Evolutionary conservation across 2,888 invertebrate species (phyloP).

Genomic region (Cephus pulcher): DNA sequence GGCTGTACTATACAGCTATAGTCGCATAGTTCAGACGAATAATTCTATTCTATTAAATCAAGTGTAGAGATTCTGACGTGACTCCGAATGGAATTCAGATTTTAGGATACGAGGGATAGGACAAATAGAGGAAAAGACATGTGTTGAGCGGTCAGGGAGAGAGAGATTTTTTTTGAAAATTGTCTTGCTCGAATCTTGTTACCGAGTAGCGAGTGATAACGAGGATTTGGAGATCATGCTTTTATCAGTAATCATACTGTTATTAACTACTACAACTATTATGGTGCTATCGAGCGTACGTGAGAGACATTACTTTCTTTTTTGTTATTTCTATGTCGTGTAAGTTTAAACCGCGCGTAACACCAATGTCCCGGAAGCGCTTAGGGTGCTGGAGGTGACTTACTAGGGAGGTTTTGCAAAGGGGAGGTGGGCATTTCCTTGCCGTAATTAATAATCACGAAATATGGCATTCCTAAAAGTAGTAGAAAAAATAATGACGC

Average conservation of each 20-base stretch:
- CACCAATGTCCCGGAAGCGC: not conserved
- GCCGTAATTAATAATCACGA: not conserved
- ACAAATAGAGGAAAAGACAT: not conserved
- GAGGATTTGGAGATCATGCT: not conserved
- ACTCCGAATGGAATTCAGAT: not conserved
- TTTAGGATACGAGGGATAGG: not conserved
- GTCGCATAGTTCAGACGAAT: not conserved
- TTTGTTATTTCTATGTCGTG: constrained; percentile 15
- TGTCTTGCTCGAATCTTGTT: not conserved
- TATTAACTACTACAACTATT: not conserved
- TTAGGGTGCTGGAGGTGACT: not conserved
- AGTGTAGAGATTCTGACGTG: no score
- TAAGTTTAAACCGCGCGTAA: not conserved
- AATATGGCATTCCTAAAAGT: not conserved
- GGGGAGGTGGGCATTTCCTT: not conserved
- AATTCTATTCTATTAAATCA: not conserved
- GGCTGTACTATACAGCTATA: not conserved
- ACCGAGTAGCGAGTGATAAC: not conserved
- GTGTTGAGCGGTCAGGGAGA: not conserved
- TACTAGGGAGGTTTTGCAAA: not conserved
- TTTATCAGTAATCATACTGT: not conserved
- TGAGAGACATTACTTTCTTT: constrained; percentile 13
- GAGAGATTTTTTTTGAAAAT: not conserved
- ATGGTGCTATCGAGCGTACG: constrained; percentile 27
- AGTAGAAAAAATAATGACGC: not conserved